Conservation (phyloP, 2,888 invertebrate genomes). For the Thymelicus acteon region DNA sequence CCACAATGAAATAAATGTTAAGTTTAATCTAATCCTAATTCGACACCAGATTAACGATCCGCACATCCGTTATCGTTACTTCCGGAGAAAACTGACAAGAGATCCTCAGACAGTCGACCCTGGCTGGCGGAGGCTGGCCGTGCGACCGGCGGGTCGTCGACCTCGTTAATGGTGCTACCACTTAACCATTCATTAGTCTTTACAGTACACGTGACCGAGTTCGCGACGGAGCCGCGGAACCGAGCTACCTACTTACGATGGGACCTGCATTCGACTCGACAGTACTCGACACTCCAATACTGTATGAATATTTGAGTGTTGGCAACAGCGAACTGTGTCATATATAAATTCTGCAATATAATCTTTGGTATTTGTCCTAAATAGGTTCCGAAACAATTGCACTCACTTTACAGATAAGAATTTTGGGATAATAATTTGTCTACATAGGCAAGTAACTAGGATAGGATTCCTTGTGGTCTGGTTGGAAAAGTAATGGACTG, state of each 20-base stretch:
- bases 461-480: too few species aligned
- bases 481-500: too few species aligned
- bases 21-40: too few species aligned
- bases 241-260: slow-evolving; percentile 14
- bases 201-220: slow-evolving; percentile 41
- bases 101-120: slow-evolving; percentile 15
- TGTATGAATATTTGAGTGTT: background rate
- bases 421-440: too few species aligned
- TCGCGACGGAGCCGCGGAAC: slow-evolving; percentile 1
- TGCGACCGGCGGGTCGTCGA: slow-evolving; percentile 40
- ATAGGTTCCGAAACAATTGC: too few species aligned
- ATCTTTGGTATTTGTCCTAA: too few species aligned
- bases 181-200: slow-evolving; percentile 48
- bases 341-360: too few species aligned
- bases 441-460: too few species aligned
- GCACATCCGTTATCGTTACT: background rate
- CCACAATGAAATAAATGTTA: too few species aligned
- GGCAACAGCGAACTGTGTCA: too few species aligned
- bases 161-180: slow-evolving; percentile 44
- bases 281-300: background rate
- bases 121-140: background rate
- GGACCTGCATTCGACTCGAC: slow-evolving; percentile 3
- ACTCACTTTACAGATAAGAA: too few species aligned
- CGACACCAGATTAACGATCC: background rate
- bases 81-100: background rate